These are phyloP conservation scores for Metridium senile DNA, from an alignment of 92 coral and sea anemone genomes.

Conservation along the genomic window DNA sequence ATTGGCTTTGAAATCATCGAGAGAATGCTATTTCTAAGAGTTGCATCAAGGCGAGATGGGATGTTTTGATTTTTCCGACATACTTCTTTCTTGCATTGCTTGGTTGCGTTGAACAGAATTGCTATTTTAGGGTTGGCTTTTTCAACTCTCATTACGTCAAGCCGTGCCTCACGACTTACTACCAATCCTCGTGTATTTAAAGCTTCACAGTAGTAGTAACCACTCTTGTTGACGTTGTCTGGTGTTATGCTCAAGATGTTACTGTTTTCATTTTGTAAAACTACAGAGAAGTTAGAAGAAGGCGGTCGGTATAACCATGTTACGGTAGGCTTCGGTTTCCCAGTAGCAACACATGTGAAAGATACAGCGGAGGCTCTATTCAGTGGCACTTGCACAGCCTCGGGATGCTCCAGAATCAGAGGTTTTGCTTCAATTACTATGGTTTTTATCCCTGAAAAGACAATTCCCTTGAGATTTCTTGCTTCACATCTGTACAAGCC, in stretches of 20 bases:
- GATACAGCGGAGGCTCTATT: slow-evolving; percentile 10
- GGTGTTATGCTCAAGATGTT: slow-evolving; percentile 26
- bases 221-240: slow-evolving; percentile 31
- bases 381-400: slow-evolving; percentile 4
- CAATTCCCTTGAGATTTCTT: slow-evolving; percentile 45
- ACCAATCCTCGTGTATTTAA: slow-evolving; percentile 30
- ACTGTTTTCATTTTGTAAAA: slow-evolving; percentile 25
- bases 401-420: slow-evolving; percentile 35
- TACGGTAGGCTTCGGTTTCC: slow-evolving; percentile 40
- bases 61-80: background rate
- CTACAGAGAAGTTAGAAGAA: slow-evolving; percentile 28
- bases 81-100: background rate
- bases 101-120: slow-evolving; percentile 30
- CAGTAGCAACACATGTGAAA: slow-evolving; percentile 40
- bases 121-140: slow-evolving; percentile 32
- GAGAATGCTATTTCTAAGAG: background rate
- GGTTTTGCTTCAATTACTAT: slow-evolving; percentile 37
- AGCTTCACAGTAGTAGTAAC: slow-evolving; percentile 52
- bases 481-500: slow-evolving; percentile 49
- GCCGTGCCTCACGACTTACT: slow-evolving; percentile 36
- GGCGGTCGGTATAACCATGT: slow-evolving; percentile 42
- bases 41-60: slow-evolving; percentile 12
- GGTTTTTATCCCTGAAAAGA: slow-evolving; percentile 27
- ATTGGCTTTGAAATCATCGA: background rate
- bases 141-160: slow-evolving; percentile 29